Evolutionary conservation across 2,113 vertebrate genomes (phyloP).

Genomic region (Charina bottae): DNA sequence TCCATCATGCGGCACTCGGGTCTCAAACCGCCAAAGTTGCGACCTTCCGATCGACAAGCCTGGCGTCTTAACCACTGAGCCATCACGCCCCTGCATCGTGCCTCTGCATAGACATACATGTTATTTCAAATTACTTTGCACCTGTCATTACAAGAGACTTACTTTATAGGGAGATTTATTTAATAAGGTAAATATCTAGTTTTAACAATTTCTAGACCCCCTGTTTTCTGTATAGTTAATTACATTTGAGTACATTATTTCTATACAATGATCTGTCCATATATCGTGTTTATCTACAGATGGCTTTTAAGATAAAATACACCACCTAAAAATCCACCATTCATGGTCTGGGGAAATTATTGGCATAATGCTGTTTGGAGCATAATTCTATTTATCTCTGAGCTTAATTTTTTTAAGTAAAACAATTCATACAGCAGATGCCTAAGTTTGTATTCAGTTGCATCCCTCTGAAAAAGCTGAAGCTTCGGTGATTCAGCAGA

Average conservation of each 20-base stretch:
- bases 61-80: no score
- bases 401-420: slow-evolving; percentile 13
- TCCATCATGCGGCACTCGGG: no score
- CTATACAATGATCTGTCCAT: slow-evolving; percentile 34
- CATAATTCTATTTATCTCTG: slow-evolving; percentile 41
- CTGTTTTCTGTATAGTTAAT: slow-evolving; percentile 11
- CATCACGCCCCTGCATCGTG: no score
- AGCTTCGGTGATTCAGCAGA: not conserved
- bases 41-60: no score
- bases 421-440: not conserved
- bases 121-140: not conserved
- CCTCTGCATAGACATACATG: rapidly evolving
- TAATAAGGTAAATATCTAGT: slow-evolving; percentile 23
- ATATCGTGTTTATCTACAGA: slow-evolving; percentile 25
- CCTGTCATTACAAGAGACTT: not conserved
- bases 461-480: not conserved
- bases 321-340: slow-evolving; percentile 19
- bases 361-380: not conserved
- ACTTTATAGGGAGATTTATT: slow-evolving; percentile 24
- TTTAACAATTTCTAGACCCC: slow-evolving; percentile 1
- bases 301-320: slow-evolving; percentile 39
- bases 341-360: not conserved
- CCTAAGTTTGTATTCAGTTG: not conserved
- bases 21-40: no score
- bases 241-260: slow-evolving; percentile 34